Evolutionary conservation across 2,888 invertebrate species (phyloP), one percentile per base, ranked within the genome.

Genomic region (Pardosa pseudoannulata): DNA sequence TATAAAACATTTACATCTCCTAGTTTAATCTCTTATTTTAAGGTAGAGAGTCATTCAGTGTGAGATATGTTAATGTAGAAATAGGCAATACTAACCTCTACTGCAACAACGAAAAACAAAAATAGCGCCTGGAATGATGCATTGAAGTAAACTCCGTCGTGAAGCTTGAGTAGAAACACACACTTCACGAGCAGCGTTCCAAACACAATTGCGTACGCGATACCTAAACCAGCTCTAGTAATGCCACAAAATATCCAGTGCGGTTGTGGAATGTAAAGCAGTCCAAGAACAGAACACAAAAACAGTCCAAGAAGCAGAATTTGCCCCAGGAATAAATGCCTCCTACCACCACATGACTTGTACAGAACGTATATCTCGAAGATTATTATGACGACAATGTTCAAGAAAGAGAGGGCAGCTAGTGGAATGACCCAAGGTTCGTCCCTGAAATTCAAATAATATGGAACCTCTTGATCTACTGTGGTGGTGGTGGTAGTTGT

Each of bases 371-470:
- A 97, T 88, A 93, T 91, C 89, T 98, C 98, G 91, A 98, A 97
- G 64, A 95, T 95, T 80, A 95, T 94, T 91, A 98, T 96, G 89
- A 96, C 94, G 23, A 96, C 92, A 94, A 98, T 96, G 89, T 96
- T 95, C 36, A 96, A 93, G 50, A 95, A 95, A 76, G 97, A 95
- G 87, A 97, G 93, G 27, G 96, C 95, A 80, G 97, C 93, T 75
- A 98, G 94, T 0, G 97, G 97, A 89, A 97, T 94, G 41, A 97
- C 97, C 98, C 98, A 98, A 23, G 95, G 94, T 91, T 97, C 96
- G 5, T 89, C 89, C 23, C 89, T 56, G 27, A 87, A 83, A 19
- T 83, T 83, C 19, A 83, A 31, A 29, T 83, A 83, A 29, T 78
- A 83, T 0, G 83, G 83, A 16, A 67, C 39, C 31, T 83, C 83